A percentile compares a stretch with the other conserved stretches of the same genome.
Conservation (phyloP, 2,113 vertebrate genomes). For the Ptyas mucosa region DNA sequence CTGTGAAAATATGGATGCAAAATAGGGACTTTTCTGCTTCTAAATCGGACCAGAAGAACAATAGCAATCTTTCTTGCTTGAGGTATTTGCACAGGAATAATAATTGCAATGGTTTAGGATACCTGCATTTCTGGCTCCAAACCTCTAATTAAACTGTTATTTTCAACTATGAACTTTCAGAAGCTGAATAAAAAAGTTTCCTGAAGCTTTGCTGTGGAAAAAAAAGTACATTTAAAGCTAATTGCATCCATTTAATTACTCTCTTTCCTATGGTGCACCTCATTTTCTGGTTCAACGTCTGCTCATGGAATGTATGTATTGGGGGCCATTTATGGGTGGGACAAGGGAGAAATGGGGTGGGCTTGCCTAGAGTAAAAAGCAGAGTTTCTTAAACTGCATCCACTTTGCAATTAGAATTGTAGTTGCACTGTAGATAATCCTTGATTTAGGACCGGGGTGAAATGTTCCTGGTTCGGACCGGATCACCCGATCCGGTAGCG, state of each 20-base stretch:
- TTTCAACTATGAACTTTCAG: background rate
- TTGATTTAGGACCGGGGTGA: background rate
- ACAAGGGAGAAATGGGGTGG: background rate
- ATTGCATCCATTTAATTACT: background rate
- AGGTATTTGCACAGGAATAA: background rate
- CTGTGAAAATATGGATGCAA: background rate
- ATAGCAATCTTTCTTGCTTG: background rate
- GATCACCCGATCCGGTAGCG: too few species aligned
- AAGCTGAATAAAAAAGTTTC: background rate
- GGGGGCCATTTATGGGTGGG: background rate
- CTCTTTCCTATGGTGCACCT: background rate
- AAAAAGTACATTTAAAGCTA: background rate
- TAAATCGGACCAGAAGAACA: background rate
- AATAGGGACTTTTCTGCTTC: background rate
- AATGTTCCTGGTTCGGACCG: too few species aligned
- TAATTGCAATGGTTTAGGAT: background rate
- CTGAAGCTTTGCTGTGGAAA: background rate
- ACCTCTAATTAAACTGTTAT: background rate
- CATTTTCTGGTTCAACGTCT: background rate
- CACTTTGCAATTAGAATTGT: background rate
- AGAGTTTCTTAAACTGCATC: background rate
- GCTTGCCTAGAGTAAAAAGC: background rate
- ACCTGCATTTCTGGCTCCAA: background rate
- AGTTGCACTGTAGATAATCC: background rate
- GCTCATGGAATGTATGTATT: background rate